Percentiles rank a stretch among this genome's conserved stretches.
Evolutionary conservation across 1,140 invertebrate genomes (phyloP).

Genomic region (Coboldia fuscipes): DNA sequence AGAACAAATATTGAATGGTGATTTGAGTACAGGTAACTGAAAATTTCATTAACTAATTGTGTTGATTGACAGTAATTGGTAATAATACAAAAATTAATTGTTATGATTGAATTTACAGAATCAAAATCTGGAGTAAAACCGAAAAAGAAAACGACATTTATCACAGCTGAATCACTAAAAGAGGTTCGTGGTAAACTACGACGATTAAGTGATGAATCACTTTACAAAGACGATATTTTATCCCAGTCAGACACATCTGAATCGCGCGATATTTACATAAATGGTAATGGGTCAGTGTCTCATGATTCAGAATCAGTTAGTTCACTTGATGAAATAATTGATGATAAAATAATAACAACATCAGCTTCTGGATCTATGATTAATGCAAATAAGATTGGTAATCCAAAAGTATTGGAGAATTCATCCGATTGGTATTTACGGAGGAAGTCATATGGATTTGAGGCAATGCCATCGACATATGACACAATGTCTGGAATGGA

Average conservation of each 20-base stretch:
- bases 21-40: slow-evolving; percentile 11
- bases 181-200: slow-evolving; percentile 29
- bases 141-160: slow-evolving; percentile 22
- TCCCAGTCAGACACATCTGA: no score
- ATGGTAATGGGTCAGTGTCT: no score
- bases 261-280: no score
- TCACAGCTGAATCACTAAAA: slow-evolving; percentile 32
- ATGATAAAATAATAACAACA: no score
- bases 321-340: no score
- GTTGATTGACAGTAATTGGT: background rate
- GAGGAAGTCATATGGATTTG: slow-evolving; percentile 50
- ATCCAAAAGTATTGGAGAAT: no score
- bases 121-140: slow-evolving; percentile 6
- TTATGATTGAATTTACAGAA: slow-evolving; percentile 5
- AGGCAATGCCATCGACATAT: slow-evolving; percentile 32
- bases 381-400: no score
- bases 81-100: background rate
- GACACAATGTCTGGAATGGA: slow-evolving; percentile 28
- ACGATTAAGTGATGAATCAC: slow-evolving; percentile 21
- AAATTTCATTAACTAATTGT: no score
- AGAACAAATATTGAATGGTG: slow-evolving; percentile 22
- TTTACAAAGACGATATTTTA: slow-evolving; percentile 17
- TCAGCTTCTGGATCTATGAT: no score
- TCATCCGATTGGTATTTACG: slow-evolving; percentile 41
- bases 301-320: no score